Evolutionary conservation across 2,888 invertebrate species (phyloP), one percentile per base, ranked within the genome.

Genomic region (Bhutanitis thaidina): DNA sequence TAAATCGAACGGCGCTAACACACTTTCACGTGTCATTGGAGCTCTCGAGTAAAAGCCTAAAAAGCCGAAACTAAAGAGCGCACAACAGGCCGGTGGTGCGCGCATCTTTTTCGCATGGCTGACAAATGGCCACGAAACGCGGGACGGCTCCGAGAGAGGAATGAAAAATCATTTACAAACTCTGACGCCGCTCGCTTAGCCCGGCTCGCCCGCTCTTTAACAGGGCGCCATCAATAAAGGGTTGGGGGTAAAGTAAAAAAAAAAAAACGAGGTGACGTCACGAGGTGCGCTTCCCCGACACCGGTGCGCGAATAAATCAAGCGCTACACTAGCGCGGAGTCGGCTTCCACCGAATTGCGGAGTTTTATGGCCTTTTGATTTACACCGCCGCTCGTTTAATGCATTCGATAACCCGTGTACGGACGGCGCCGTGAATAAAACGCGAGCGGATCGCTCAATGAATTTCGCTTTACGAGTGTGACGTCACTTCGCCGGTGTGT

Each of bases 11-110:
- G 79, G 77, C 79, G 79, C 82, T 87, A 88, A 88, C 88, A 88
- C 87, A 87, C 85, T 88, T 86, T 85, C 80, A 76, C 86, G 85
- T 88, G 88, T 88, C 88, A 85, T 85, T 87, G 86, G 83, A 77
- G 80, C 73, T 36, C 79, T 36, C 79, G 71, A 80, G 86, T 88
- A 84, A 89, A 88, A 89, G 88, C 88, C 78, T 77, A 80, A 87
- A 87, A 87, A 80, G 73, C 70, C 65, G 65, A 73, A 80, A 82
- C 43, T 79, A 77, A 74, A 72, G 59, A 59, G 62, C 61, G 67
- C 65, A 70, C 69, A 67, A 68, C 64, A 66, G 60, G 60, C 72
- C 68, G 69, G 72, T 77, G 69, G 72, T 77, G 79, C 85, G 83
- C 83, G 87, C 86, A 83, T 88, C 88, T 86, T 85, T 82, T 80